Base-by-base conservation (phyloP, 2,113 vertebrate species). In the Ancistrus triradiatus region DNA sequence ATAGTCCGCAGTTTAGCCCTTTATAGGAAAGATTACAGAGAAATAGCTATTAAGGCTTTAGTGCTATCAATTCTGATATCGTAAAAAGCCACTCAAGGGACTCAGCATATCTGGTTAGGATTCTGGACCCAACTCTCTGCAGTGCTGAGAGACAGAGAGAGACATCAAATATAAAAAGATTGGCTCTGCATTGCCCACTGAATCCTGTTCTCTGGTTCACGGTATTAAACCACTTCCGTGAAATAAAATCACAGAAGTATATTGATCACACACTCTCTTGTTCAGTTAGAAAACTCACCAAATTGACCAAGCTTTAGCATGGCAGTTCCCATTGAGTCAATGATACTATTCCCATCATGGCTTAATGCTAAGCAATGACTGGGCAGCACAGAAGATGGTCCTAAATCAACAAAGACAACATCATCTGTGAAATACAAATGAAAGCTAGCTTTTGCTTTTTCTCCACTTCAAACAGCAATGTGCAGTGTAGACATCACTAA, bases 1-100 rank as follows among this genome's bases (percentile, higher is more conserved):
- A 89, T 89, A 88, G 80, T 76, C 83, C 75, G 79, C 86, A 87
- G 83, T 88, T 87, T 87, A 88, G 84, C 79, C 84, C 84, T 89
- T 88, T 85, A 88, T 89, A 86, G 84, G 84, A 88, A 88, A 89
- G 87, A 89, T 89, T 88, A 89, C 87, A 88, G 85, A 87, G 85
- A 85, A 89, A 88, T 89, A 80, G 85, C 86, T 87, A 88, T 88
- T 89, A 89, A 86, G 81, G 85, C 83, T 85, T 89, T 89, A 86
- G 83, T 69, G 78, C 85, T 89, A 89, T 89, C 85, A 83, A 80
- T 84, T 80, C 82, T 87, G 64, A 81, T 80, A 89, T 89, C 85
- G 82, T 80, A 87, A 85, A 87, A 85, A 87, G 81, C 83, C 86
- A 88, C 87, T 89, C 87, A 87, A 84, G 81, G 83, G 81, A 78